A percentile compares a stretch with the other conserved stretches of the same genome.
Conservation (phyloP, 2,888 invertebrate species). For the Blastobasis lacticolella region DNA sequence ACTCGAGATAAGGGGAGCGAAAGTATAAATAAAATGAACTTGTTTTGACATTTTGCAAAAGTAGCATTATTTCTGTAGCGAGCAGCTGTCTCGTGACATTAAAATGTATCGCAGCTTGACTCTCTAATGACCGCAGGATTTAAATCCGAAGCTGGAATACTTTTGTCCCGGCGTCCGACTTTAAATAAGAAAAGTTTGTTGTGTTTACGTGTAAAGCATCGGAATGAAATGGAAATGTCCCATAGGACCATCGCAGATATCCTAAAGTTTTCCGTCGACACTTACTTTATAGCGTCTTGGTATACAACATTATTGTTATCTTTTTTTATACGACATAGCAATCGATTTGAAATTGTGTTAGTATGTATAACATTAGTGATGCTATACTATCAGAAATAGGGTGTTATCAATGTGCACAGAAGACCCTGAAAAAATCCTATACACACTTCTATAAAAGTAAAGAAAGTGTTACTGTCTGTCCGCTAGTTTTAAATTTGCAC, state of each 20-base stretch:
- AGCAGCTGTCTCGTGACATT: slow-evolving; percentile 51
- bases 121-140: slow-evolving; percentile 57
- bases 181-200: slow-evolving; percentile 52
- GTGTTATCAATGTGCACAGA: too few relatives aligned
- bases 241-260: not conserved
- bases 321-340: too few relatives aligned
- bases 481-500: too few relatives aligned
- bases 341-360: too few relatives aligned
- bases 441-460: too few relatives aligned
- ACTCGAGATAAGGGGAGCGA: slow-evolving; percentile 32
- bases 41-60: slow-evolving; percentile 46
- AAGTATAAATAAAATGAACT: slow-evolving; percentile 49
- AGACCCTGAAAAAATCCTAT: too few relatives aligned
- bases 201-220: slow-evolving; percentile 17
- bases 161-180: slow-evolving; percentile 35
- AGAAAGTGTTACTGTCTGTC: too few relatives aligned
- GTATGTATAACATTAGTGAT: too few relatives aligned
- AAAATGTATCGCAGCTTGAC: slow-evolving; percentile 59
- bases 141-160: slow-evolving; percentile 43
- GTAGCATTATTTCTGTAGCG: slow-evolving; percentile 29
- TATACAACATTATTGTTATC: too few relatives aligned
- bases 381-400: too few relatives aligned
- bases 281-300: too few relatives aligned
- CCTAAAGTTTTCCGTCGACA: too few relatives aligned
- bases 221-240: not conserved